Percentiles rank a stretch among this genome's conserved stretches.
Conservation (phyloP, 2,888 invertebrate species). For the Dolichomitus sp. region DNA sequence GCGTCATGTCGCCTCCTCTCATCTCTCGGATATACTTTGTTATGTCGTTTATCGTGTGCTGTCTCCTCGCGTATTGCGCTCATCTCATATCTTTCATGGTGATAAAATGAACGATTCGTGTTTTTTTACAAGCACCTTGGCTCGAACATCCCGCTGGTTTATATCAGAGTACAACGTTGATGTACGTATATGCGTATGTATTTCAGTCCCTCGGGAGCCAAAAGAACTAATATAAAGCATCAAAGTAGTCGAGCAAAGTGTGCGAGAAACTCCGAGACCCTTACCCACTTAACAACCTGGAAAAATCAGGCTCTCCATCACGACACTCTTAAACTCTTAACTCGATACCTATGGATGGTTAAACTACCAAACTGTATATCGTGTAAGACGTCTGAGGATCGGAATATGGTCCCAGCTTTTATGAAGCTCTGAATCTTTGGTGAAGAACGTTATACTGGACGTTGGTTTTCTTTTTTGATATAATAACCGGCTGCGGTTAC, state of each 20-base stretch:
- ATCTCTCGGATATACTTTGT: slow-evolving; percentile 10
- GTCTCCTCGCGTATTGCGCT: slow-evolving; percentile 16
- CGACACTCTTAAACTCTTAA: background rate
- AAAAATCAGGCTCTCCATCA: background rate
- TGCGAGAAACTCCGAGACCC: background rate
- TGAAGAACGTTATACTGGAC: background rate
- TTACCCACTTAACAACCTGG: background rate
- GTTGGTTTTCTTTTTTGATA: background rate
- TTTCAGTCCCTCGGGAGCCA: background rate
- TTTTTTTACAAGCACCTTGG: slow-evolving; percentile 29
- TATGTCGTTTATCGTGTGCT: slow-evolving; percentile 28
- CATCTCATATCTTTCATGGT: slow-evolving; percentile 38
- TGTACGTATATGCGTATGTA: background rate
- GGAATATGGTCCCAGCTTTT: background rate
- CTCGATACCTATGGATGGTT: background rate
- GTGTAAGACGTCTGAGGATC: background rate
- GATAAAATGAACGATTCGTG: slow-evolving; percentile 49
- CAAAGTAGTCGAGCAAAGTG: background rate
- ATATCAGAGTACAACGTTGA: background rate
- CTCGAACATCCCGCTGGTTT: background rate
- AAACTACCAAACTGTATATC: background rate
- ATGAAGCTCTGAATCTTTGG: slow-evolving; percentile 6
- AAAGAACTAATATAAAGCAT: slow-evolving; percentile 3
- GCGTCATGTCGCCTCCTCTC: background rate
- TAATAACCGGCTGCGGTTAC: background rate